Percentiles rank a stretch among this genome's conserved stretches.
Conservation (phyloP, 1,140 invertebrate species). For the Kradibia gibbosae region DNA sequence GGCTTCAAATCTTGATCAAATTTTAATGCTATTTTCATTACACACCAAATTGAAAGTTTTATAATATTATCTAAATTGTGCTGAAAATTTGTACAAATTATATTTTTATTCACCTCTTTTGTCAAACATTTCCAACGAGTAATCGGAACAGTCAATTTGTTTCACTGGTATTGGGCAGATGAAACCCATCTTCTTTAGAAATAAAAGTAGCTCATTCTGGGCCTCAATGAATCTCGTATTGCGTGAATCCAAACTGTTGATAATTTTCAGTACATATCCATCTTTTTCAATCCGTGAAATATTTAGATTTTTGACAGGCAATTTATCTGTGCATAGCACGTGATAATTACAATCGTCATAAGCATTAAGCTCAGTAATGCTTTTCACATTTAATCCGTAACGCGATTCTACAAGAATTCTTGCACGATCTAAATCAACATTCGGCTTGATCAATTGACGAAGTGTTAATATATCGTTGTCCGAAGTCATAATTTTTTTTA, state of each 20-base stretch:
- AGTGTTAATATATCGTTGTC: constrained; percentile 60
- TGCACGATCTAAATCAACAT: constrained; percentile 73
- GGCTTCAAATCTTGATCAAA: too few relatives aligned
- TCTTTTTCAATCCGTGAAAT: constrained; percentile 71
- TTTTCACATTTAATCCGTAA: constrained; percentile 80
- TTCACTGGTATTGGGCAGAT: constrained; percentile 79
- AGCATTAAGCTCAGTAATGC: constrained; percentile 79
- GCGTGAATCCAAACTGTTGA: constrained; percentile 85
- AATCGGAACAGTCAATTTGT: constrained; percentile 77
- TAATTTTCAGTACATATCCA: constrained; percentile 87
- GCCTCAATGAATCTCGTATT: constrained; percentile 79
- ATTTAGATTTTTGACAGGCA: constrained; percentile 75
- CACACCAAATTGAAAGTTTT: background rate
- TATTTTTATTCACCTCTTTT: constrained; percentile 29
- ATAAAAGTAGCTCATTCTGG: constrained; percentile 80
- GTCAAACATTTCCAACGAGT: constrained; percentile 72
- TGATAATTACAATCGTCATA: constrained; percentile 89
- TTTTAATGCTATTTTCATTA: background rate
- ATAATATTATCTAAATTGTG: background rate
- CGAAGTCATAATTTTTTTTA: background rate
- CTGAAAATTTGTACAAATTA: background rate
- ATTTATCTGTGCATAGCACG: constrained; percentile 68
- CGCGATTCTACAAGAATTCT: constrained; percentile 75
- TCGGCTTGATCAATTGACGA: constrained; percentile 77
- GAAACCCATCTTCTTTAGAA: constrained; percentile 77